Base-by-base conservation (phyloP, 2,113 vertebrate genomes). In the Lethenteron camtschaticum region DNA sequence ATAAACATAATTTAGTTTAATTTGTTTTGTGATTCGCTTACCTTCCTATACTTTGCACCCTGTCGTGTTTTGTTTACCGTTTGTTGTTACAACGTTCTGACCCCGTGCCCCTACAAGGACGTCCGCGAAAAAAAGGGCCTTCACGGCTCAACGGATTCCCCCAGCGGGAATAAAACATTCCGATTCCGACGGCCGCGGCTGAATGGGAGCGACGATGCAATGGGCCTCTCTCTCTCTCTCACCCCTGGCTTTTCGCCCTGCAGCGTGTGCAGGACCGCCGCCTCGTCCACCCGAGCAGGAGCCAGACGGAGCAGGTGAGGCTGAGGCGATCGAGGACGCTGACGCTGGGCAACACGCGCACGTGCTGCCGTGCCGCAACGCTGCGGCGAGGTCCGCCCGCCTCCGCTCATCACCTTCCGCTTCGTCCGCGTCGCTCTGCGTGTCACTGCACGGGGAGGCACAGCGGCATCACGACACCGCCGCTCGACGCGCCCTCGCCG, bases 241-340 rank as follows among this genome's bases (percentile, higher is more conserved):
- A 96, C 91, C 85, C 86, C 89, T 1, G 85, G 82, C 7, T 85
- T 84, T 72, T 95, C 88, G 11, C 78, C 68, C 73, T 81, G 81
- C 14, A 95, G 80, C 60, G 91, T 79, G 68, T 73, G 75, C 1
- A 70, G 10, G 1, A 84, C 85, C 73, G 88, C 86, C 12, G 83
- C 80, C 41, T 94, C 85, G 9, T 76, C 85, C 73, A 94, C 76
- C 78, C 74, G 70, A 92, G 84, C 76, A 90, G 87, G 57, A 96
- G 79, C 90, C 89, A 96, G 60, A 86, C 81, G 1, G 83, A 79
- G 73, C 95, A 86, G 3, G 88, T 92, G 69, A 87, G 85, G 6
- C 85, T 85, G 57, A 95, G 83, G 68, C 86, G 77, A 78, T 95
- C 89, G 77, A 94, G 71, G 72, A 95, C 83, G 72, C 89, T 96